A percentile compares a stretch with the other conserved stretches of the same genome.
Evolutionary conservation across 2,113 vertebrate genomes (phyloP).

Genomic region (Lichenostomus cassidix): DNA sequence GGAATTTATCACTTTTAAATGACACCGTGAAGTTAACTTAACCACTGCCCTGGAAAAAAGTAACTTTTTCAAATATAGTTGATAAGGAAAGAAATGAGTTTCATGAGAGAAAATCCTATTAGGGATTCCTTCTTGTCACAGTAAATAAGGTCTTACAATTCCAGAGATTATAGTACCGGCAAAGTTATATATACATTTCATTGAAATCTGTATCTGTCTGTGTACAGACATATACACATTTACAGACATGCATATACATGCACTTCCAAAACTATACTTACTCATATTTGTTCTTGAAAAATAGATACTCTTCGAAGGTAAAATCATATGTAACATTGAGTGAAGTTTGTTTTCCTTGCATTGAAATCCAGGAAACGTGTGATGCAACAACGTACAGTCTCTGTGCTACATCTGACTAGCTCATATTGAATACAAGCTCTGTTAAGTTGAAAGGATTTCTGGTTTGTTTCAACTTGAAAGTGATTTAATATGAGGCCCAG

Average conservation of each 20-base stretch:
- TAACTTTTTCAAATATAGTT: background rate
- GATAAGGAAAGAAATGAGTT: background rate
- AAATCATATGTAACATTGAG: background rate
- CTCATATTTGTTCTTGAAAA: background rate
- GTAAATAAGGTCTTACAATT: background rate
- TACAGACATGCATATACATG: background rate
- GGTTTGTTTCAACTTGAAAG: conserved; percentile 83
- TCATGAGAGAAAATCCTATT: background rate
- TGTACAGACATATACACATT: background rate
- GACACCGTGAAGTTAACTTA: background rate
- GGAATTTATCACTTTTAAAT: background rate
- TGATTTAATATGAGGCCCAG: conserved; percentile 78
- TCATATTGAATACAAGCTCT: conserved; percentile 69
- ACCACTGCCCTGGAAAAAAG: background rate
- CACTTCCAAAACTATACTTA: background rate
- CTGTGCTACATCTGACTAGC: conserved; percentile 62
- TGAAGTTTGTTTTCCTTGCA: background rate
- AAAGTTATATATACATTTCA: background rate
- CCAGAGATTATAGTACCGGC: background rate
- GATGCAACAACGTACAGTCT: conserved; percentile 57
- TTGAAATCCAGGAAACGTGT: conserved; percentile 25
- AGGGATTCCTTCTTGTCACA: background rate
- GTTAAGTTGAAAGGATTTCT: conserved; percentile 79
- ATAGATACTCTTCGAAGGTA: background rate
- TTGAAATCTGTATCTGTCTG: background rate